phyloP scores from a whole-genome alignment of 2,888 invertebrate species.

The Petrophora chlorosata region DNA sequence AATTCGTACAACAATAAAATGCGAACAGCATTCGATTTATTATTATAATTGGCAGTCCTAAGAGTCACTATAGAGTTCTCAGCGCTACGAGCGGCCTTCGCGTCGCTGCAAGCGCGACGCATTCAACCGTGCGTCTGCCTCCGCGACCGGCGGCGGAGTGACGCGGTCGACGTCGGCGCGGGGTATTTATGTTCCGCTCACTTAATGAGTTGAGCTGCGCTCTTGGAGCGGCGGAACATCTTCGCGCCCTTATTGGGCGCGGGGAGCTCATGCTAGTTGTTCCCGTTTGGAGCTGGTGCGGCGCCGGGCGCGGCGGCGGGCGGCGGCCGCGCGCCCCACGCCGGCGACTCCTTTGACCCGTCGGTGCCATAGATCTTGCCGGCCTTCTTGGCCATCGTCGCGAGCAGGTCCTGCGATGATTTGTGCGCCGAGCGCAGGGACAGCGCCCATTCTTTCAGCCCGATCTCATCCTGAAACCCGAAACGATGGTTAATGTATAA shows the following conservation, averaged over 20 bases:
- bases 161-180: background rate
- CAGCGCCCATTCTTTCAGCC: constrained; percentile 98
- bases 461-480: constrained; percentile 93
- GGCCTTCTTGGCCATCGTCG: constrained; percentile 99
- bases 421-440: constrained; percentile 98
- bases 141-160: background rate
- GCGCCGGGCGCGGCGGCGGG: constrained; percentile 54
- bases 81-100: constrained; percentile 42
- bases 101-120: no score
- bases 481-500: no score
- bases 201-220: constrained; percentile 82
- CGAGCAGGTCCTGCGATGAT: constrained; percentile 96
- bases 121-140: no score
- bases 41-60: constrained; percentile 77
- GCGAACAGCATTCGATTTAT: constrained; percentile 61
- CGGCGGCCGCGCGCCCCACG: constrained; percentile 34
- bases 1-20: constrained; percentile 72
- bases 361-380: constrained; percentile 98
- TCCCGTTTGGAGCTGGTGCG: constrained; percentile 68
- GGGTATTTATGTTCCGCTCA: constrained; percentile 43
- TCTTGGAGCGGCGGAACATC: constrained; percentile 84
- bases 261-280: constrained; percentile 80
- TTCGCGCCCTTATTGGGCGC: constrained; percentile 80
- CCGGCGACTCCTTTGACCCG: constrained; percentile 71
- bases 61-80: constrained; percentile 62